Evolutionary conservation across 1,140 invertebrate species (phyloP).

Genomic region (Phthorimaea operculella): DNA sequence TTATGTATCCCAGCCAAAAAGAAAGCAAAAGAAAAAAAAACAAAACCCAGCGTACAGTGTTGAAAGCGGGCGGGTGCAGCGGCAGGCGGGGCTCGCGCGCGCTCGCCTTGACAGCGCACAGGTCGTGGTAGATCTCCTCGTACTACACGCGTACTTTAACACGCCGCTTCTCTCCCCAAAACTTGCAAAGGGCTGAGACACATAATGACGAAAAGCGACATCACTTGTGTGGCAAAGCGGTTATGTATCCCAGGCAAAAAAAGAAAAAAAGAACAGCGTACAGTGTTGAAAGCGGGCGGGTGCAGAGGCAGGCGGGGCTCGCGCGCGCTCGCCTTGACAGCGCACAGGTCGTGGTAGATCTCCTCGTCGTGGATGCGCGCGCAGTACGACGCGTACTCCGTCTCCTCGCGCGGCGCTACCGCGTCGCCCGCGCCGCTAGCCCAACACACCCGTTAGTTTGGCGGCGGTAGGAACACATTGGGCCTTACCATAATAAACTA

Average conservation of each 20-base stretch:
- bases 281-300: slow-evolving; percentile 50
- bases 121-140: slow-evolving; percentile 86
- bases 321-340: slow-evolving; percentile 58
- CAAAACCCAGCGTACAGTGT: slow-evolving; percentile 39
- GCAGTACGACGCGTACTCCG: slow-evolving; percentile 74
- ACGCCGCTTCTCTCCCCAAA: no score
- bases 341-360: slow-evolving; percentile 85
- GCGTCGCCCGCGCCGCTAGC: slow-evolving; percentile 35
- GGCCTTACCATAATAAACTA: no score
- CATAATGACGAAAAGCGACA: no score
- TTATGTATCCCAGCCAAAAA: background rate
- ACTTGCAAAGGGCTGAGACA: no score
- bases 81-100: slow-evolving; percentile 27
- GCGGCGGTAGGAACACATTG: background rate
- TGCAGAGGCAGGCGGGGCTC: slow-evolving; percentile 29
- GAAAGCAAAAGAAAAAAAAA: slow-evolving; percentile 30
- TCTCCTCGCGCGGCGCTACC: slow-evolving; percentile 21
- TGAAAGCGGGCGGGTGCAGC: slow-evolving; percentile 44
- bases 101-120: slow-evolving; percentile 72
- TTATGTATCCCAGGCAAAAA: no score
- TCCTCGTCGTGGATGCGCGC: slow-evolving; percentile 79
- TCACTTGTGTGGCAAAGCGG: no score
- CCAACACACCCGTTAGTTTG: slow-evolving; percentile 8
- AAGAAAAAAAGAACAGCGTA: slow-evolving; percentile 37
- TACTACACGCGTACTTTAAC: slow-evolving; percentile 76